Evolutionary conservation across 2,797 vertebrate species (phyloP).

Genomic region (Spinus pinus): DNA sequence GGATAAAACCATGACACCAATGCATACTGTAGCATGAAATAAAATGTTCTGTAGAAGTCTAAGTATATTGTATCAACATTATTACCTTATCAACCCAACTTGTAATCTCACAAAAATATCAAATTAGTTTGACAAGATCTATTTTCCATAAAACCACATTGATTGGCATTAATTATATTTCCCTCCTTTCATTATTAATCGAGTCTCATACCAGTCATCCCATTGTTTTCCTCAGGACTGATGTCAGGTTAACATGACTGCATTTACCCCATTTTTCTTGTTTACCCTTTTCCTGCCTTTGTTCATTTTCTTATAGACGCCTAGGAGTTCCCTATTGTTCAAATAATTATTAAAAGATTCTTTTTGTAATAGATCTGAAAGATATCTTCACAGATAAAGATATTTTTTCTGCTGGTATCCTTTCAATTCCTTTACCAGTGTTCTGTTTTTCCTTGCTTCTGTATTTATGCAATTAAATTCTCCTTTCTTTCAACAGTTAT

Average conservation of each 20-base stretch:
- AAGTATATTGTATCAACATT: slow-evolving; percentile 38
- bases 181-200: slow-evolving; percentile 47
- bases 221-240: slow-evolving; percentile 45
- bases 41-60: not conserved
- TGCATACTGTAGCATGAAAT: not conserved
- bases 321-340: not conserved
- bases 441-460: not conserved
- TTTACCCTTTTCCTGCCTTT: slow-evolving; percentile 34
- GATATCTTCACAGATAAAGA: not conserved
- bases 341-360: not conserved
- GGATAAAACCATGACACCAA: not conserved
- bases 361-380: not conserved
- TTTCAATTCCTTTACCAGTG: not conserved
- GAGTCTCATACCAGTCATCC: not conserved
- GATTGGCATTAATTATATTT: slow-evolving; percentile 61
- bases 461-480: not conserved
- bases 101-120: slow-evolving; percentile 60
- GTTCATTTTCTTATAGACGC: not conserved
- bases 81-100: slow-evolving; percentile 45
- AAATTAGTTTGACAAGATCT: slow-evolving; percentile 69
- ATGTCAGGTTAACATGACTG: slow-evolving; percentile 17
- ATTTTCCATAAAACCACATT: slow-evolving; percentile 51
- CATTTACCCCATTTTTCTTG: slow-evolving; percentile 27
- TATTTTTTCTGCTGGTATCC: not conserved
- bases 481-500: not conserved